phyloP scores from a whole-genome alignment of 2,113 vertebrate genomes.

The Irena cyanogastra region DNA sequence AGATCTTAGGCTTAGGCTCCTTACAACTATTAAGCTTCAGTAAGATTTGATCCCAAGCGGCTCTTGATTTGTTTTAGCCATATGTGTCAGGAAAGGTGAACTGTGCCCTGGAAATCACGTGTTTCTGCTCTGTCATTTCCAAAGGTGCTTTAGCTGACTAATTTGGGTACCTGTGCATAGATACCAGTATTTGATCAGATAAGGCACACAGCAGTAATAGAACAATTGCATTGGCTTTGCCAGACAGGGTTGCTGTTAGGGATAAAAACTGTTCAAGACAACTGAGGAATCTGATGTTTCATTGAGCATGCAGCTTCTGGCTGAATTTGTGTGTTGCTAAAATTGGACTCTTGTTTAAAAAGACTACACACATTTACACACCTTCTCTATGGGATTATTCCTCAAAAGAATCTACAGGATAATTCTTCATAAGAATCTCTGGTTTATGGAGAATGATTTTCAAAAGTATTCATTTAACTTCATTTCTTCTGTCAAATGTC shows the following conservation, averaged over 20 bases:
- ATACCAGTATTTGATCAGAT: neutral
- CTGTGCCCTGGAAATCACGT: neutral
- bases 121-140: neutral
- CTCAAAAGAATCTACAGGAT: neutral
- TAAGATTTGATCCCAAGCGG: neutral
- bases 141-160: neutral
- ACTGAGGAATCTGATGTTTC: neutral
- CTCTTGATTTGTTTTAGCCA: neutral
- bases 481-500: neutral
- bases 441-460: neutral
- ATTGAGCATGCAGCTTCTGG: neutral
- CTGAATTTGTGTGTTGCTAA: neutral
- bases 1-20: neutral
- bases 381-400: neutral
- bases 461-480: neutral
- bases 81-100: neutral
- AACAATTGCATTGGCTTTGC: neutral
- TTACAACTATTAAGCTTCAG: neutral
- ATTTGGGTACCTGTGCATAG: fast-evolving
- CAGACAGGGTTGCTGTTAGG: neutral
- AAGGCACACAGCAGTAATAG: neutral
- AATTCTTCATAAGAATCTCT: neutral
- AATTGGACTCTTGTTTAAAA: neutral
- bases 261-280: neutral
- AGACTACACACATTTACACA: neutral